Percentiles rank a stretch among this genome's conserved stretches.
Evolutionary conservation across 2,888 invertebrate species (phyloP).

Genomic region (Drosophila nr. medialis): DNA sequence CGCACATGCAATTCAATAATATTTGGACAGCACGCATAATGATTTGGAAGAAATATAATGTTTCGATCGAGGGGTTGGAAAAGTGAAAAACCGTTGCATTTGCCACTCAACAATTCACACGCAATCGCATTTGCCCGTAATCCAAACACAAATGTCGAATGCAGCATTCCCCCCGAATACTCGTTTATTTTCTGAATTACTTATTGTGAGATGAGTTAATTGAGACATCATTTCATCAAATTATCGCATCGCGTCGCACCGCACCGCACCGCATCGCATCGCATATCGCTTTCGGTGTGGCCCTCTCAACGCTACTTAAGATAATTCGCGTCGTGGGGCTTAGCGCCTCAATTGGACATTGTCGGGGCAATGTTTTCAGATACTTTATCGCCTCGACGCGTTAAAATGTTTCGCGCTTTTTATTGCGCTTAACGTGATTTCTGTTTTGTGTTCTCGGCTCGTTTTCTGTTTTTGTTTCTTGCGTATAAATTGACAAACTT

Average conservation of each 20-base stretch:
- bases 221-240: slow-evolving; percentile 79
- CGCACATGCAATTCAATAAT: slow-evolving; percentile 56
- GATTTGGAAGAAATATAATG: slow-evolving; percentile 66
- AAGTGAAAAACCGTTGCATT: slow-evolving; percentile 29
- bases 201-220: slow-evolving; percentile 56
- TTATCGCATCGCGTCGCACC: slow-evolving; percentile 61
- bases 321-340: slow-evolving; percentile 73
- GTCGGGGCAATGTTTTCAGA: slow-evolving; percentile 76
- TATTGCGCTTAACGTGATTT: slow-evolving; percentile 79
- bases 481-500: slow-evolving; percentile 79
- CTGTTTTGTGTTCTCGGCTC: slow-evolving; percentile 28
- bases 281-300: slow-evolving; percentile 57
- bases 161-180: not conserved
- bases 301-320: slow-evolving; percentile 66
- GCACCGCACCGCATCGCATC: slow-evolving; percentile 35
- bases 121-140: slow-evolving; percentile 47
- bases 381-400: slow-evolving; percentile 76
- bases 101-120: slow-evolving; percentile 64
- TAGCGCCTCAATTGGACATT: slow-evolving; percentile 70
- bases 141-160: not conserved
- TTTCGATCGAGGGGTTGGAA: slow-evolving; percentile 48
- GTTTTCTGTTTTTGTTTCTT: slow-evolving; percentile 3
- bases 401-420: slow-evolving; percentile 81
- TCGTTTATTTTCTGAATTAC: slow-evolving; percentile 3
- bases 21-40: slow-evolving; percentile 73